Evolutionary conservation across 1,140 invertebrate species (phyloP), one percentile per base, ranked within the genome.

Genomic region (Microplitis demolitor): DNA sequence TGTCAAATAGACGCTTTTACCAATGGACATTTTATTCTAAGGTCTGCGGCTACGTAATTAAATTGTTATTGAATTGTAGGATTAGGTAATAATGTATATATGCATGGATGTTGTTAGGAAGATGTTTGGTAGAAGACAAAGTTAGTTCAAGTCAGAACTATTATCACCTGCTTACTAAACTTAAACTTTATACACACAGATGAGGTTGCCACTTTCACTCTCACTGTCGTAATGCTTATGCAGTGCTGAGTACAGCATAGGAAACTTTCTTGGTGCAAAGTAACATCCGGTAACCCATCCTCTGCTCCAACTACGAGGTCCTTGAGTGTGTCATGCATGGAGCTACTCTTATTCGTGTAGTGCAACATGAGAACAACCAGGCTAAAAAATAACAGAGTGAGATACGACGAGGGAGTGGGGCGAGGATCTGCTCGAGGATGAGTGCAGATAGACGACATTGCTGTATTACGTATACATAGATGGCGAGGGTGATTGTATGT

Each of bases 221-320:
- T 85, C 82, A 76, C 80, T 81, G 39, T 45, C 78, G 80, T 83
- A 84, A 86, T 87, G 84, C 84, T 85, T 86, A 86, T 86, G 85
- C 83, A 85, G 82, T 86, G 80, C 79, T 81, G 39, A 45, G 39
- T 45, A 45, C 39, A 45, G 11, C 39, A 79, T 13, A 68, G 50
- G 78, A 80, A 87, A 87, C 80, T 87, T 87, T 86, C 81, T 76
- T 76, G 78, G 9, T 64, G 72, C 66, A 58, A 69, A 69, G 72
- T 73, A 61, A 69, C 71, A 73, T 56, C 62, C 61, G 45, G 45
- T 45, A 50, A 51, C 31, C 39, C 39, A 11, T 45, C 1, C 39
- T 45, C 5, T 45, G 39, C 39, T 45, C 6, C 6, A 45, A 11
- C 39, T 45, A 45, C 39, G 6, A 45, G 39, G 6, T 45, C 5